phyloP scores from a whole-genome alignment of 2,888 invertebrate species.

The Dyspetes luteomarginatus region DNA sequence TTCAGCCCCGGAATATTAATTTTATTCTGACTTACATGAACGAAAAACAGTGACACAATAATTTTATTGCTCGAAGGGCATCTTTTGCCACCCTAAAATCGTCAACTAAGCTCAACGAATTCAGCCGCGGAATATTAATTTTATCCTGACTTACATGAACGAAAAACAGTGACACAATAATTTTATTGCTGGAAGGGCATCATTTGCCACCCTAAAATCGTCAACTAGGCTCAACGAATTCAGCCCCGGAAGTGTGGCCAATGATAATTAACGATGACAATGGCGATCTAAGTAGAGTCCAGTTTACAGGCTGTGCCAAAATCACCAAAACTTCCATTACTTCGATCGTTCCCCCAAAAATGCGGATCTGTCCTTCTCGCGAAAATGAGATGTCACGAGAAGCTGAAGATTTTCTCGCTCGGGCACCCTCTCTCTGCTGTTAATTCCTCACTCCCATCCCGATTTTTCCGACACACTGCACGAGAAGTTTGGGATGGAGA shows the following conservation, averaged over 20 bases:
- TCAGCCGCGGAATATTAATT: too few species aligned
- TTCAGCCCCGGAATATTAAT: too few species aligned
- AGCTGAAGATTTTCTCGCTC: too few species aligned
- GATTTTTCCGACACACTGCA: background rate
- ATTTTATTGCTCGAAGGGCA: too few species aligned
- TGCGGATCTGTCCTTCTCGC: conserved; percentile 33
- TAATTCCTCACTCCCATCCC: conserved; percentile 11
- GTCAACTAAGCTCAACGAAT: too few species aligned
- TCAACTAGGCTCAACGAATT: conserved; percentile 16
- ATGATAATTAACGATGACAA: background rate
- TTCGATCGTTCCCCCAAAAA: background rate
- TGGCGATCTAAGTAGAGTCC: background rate
- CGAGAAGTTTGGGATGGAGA: conserved; percentile 4
- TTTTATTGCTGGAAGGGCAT: too few species aligned
- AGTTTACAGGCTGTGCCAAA: background rate
- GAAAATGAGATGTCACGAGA: conserved; percentile 56
- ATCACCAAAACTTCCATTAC: background rate
- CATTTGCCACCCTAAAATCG: background rate
- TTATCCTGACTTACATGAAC: too few species aligned
- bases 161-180: background rate
- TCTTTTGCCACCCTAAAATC: too few species aligned
- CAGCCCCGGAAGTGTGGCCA: background rate
- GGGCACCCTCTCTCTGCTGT: conserved; percentile 25
- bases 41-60: too few species aligned
- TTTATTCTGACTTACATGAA: too few species aligned